Percentiles rank a stretch among this genome's conserved stretches.
These are phyloP conservation scores for Hormiphora californensis DNA, from an alignment of 37 sponge, comb jelly and placozoan species.

Conservation along the genomic window DNA sequence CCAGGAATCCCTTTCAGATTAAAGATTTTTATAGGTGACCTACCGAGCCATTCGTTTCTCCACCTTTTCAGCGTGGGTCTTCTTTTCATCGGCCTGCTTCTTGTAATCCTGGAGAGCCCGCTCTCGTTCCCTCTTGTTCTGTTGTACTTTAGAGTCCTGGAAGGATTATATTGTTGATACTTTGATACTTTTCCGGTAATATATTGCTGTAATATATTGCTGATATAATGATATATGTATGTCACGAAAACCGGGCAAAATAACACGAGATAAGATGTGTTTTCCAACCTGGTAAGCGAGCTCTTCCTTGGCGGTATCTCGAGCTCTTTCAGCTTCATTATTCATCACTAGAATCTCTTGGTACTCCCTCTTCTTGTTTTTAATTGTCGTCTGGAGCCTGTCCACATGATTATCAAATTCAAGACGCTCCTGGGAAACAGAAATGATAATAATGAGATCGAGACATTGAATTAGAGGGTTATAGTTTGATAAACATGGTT, in stretches of 20 bases:
- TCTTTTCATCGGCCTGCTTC: constrained; percentile 87
- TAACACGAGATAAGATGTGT: no score
- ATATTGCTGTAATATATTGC: no score
- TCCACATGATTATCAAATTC: constrained; percentile 88
- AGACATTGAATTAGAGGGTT: background rate
- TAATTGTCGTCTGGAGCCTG: constrained; percentile 77
- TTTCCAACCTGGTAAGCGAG: constrained; percentile 50
- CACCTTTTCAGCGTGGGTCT: constrained; percentile 86
- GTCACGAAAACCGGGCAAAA: no score
- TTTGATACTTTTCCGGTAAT: no score
- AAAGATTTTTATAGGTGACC: no score
- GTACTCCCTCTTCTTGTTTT: constrained; percentile 64
- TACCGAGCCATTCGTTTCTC: constrained; percentile 91
- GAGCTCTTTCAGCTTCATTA: constrained; percentile 81
- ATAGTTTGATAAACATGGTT: background rate
- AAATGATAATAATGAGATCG: background rate
- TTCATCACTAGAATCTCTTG: constrained; percentile 73
- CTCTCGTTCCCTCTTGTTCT: constrained; percentile 74
- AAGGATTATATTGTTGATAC: no score
- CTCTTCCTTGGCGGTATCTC: constrained; percentile 76
- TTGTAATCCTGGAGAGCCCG: constrained; percentile 72
- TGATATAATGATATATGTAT: no score
- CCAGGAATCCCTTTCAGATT: no score
- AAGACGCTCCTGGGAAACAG: constrained; percentile 71
- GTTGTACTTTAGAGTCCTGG: constrained; percentile 70